Conservation (phyloP, 1,140 invertebrate species). For the Sinonovacula constricta region DNA sequence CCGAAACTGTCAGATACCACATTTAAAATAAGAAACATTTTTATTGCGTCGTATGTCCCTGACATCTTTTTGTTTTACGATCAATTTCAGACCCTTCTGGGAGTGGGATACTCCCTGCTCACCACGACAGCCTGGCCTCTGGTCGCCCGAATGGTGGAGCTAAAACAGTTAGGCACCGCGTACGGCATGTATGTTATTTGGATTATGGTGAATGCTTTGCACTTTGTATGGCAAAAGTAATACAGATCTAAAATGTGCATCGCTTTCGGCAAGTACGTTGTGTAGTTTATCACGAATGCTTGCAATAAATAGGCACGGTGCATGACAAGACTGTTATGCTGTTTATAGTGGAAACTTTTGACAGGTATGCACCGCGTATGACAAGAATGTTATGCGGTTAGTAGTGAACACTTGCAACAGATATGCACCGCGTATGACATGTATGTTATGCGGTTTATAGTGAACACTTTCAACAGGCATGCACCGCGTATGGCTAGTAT, state of each 20-base stretch:
- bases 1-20: no score
- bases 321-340: neutral
- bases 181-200: neutral
- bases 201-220: neutral
- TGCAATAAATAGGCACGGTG: neutral
- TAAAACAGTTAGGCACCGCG: neutral
- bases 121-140: neutral
- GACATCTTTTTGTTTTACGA: no score
- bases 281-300: neutral
- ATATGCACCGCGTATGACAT: no score
- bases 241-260: neutral
- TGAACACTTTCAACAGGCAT: no score
- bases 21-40: no score
- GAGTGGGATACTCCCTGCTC: neutral
- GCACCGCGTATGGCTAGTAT: no score
- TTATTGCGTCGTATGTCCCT: no score
- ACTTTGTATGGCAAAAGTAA: neutral
- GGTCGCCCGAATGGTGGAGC: neutral
- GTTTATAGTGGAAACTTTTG: neutral
- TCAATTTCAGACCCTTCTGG: no score
- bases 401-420: no score
- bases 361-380: neutral
- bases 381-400: no score
- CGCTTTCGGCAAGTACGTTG: neutral
- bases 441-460: no score